Evolutionary conservation across 2,797 vertebrate genomes (phyloP).

Genomic region (Cossypha heuglini): DNA sequence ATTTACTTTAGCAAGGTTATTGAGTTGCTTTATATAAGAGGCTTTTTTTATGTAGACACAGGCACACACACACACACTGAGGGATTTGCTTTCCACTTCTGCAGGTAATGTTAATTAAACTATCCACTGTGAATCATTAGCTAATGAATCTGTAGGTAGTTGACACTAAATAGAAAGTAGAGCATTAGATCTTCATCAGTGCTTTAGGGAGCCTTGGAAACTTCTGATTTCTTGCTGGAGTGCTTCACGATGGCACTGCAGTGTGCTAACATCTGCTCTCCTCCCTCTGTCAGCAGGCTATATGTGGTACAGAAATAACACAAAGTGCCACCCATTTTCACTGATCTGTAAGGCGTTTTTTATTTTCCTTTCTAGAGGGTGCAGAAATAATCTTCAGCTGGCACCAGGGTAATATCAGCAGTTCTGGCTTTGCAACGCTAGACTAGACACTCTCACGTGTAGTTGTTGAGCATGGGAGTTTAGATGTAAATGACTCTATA

Average conservation of each 20-base stretch:
- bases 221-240: not conserved
- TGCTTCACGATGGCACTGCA: not conserved
- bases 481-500: not conserved
- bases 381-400: slow-evolving; percentile 46
- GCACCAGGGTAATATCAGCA: not conserved
- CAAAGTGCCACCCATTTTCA: slow-evolving; percentile 23
- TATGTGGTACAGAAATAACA: slow-evolving; percentile 38
- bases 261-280: slow-evolving; percentile 54
- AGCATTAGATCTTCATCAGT: not conserved
- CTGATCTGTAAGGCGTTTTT: not conserved
- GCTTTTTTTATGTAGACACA: not conserved
- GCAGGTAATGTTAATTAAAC: not conserved
- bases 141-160: slow-evolving; percentile 12
- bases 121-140: not conserved
- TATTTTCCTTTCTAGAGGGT: slow-evolving; percentile 27
- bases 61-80: not conserved
- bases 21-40: not conserved
- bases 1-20: not conserved
- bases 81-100: not conserved
- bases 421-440: not conserved
- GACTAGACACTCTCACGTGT: not conserved
- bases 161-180: not conserved
- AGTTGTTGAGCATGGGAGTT: not conserved
- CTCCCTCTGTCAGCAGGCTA: slow-evolving; percentile 33
- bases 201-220: slow-evolving; percentile 1